These are phyloP conservation scores for Pagrus major DNA, from an alignment of 2,113 vertebrate genomes.

Conservation along the genomic window DNA sequence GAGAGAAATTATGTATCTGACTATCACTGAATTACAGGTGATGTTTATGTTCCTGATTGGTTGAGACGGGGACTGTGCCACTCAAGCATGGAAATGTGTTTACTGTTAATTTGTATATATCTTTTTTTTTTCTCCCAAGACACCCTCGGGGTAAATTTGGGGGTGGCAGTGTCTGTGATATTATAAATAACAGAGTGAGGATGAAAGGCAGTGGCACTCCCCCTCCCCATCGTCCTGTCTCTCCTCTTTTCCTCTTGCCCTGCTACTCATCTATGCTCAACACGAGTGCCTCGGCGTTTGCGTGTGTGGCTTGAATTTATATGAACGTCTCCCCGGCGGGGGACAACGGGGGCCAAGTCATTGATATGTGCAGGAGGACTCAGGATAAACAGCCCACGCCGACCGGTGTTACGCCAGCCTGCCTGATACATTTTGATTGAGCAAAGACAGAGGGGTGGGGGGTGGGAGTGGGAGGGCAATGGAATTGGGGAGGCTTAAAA, in stretches of 20 bases:
- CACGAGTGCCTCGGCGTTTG: slow-evolving; percentile 80
- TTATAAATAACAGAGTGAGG: slow-evolving; percentile 73
- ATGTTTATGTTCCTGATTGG: slow-evolving; percentile 2
- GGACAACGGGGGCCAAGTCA: slow-evolving; percentile 78
- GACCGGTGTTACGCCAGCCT: slow-evolving; percentile 75
- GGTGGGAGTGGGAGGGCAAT: slow-evolving; percentile 32
- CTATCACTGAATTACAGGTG: not conserved
- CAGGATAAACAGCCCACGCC: slow-evolving; percentile 84
- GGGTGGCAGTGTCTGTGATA: slow-evolving; percentile 61
- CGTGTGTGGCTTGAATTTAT: slow-evolving; percentile 87
- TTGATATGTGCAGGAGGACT: slow-evolving; percentile 87
- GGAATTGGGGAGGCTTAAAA: slow-evolving; percentile 63
- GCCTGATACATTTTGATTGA: slow-evolving; percentile 84
- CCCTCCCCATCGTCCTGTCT: slow-evolving; percentile 58
- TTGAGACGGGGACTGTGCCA: not conserved
- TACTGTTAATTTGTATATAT: slow-evolving; percentile 19
- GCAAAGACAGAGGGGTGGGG: slow-evolving; percentile 60
- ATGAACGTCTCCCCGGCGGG: slow-evolving; percentile 79
- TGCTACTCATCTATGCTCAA: slow-evolving; percentile 83
- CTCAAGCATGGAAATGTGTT: slow-evolving; percentile 17
- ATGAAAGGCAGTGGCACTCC: slow-evolving; percentile 63
- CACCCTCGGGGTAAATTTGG: slow-evolving; percentile 44
- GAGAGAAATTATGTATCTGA: slow-evolving; percentile 4
- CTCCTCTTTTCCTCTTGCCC: slow-evolving; percentile 54
- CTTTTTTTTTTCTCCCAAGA: slow-evolving; percentile 22